phyloP scores from a whole-genome alignment of 2,113 vertebrate genomes.

The Protobothrops flavoviridis region DNA sequence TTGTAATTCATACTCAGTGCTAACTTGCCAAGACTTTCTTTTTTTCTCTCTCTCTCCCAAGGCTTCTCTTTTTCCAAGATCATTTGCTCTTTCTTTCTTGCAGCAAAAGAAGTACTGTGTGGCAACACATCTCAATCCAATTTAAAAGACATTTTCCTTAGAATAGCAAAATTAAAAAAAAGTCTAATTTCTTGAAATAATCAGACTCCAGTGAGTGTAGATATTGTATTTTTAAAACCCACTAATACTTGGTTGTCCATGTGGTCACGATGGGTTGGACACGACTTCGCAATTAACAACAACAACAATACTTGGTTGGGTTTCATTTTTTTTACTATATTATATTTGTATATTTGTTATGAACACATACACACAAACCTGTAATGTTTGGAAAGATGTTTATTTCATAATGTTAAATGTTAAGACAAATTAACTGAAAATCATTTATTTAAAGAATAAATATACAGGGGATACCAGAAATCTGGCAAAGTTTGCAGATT shows the following conservation, averaged over 20 bases:
- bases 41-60: not conserved
- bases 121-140: conserved; percentile 3
- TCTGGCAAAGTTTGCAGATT: not conserved
- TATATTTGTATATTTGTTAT: not conserved
- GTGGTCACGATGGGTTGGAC: too few relatives aligned
- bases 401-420: not conserved
- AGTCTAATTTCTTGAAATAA: not conserved
- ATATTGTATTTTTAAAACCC: not conserved
- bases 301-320: not conserved
- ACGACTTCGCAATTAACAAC: too few relatives aligned
- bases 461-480: not conserved
- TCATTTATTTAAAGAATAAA: not conserved
- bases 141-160: conserved; percentile 9
- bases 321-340: not conserved
- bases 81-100: conserved; percentile 32
- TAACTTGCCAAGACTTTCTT: conserved; percentile 40
- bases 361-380: not conserved
- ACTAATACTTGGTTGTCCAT: not conserved
- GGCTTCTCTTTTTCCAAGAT: conserved; percentile 14
- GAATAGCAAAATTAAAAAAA: conserved; percentile 25
- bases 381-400: not conserved
- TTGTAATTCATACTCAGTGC: conserved; percentile 44
- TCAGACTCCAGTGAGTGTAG: not conserved
- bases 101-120: conserved; percentile 16
- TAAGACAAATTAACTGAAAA: not conserved